These are phyloP conservation scores for Panurus biarmicus DNA, from an alignment of 2,113 vertebrate genomes.

Conservation along the genomic window DNA sequence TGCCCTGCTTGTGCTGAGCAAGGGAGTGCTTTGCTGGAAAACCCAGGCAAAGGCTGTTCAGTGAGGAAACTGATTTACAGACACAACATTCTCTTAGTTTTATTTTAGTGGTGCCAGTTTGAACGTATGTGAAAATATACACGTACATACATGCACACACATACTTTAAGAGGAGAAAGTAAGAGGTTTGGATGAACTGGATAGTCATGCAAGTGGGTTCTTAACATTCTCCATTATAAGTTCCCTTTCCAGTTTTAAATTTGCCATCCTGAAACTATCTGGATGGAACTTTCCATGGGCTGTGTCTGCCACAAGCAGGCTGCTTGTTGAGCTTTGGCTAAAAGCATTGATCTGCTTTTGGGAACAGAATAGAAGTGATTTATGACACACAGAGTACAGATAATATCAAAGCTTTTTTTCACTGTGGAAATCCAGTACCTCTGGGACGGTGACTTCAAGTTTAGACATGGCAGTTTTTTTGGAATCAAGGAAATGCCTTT, in stretches of 20 bases:
- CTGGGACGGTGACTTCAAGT: not conserved
- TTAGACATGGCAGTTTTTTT: not conserved
- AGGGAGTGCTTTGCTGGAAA: not conserved
- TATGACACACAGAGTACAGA: not conserved
- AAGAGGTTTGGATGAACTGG: not conserved
- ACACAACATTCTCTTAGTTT: not conserved
- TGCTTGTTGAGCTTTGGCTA: not conserved
- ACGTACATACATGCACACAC: fast-evolving
- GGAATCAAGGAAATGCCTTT: not conserved
- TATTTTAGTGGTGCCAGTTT: not conserved
- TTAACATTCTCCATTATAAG: not conserved
- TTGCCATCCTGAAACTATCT: not conserved
- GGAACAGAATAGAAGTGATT: not conserved
- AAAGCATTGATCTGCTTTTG: not conserved
- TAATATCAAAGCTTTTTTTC: not conserved
- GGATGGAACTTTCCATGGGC: not conserved
- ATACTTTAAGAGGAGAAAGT: not conserved
- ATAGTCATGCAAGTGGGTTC: not conserved
- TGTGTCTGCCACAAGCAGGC: not conserved
- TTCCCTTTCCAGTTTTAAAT: not conserved
- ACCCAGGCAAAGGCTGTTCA: not conserved
- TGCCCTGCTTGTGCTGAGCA: not conserved
- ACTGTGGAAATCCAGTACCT: not conserved
- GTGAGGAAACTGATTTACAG: not conserved
- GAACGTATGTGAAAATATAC: not conserved